phyloP scores from a whole-genome alignment of 2,888 invertebrate genomes.

The Drosophila greeni region DNA sequence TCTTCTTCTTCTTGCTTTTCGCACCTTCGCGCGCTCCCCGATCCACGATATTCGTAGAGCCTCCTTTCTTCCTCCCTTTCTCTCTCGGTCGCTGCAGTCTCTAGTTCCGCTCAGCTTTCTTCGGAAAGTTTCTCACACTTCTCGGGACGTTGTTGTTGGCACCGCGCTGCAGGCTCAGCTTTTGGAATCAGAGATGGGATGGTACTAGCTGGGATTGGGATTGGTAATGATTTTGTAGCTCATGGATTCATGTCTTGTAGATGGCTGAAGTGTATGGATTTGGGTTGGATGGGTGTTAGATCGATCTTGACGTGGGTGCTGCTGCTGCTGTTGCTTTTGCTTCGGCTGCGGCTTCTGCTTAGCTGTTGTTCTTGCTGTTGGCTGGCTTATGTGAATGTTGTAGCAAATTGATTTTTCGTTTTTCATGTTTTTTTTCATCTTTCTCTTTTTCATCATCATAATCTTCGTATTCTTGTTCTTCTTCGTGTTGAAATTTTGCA shows the following conservation, averaged over 20 bases:
- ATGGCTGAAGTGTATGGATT: conserved; percentile 12
- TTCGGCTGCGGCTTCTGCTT: conserved; percentile 37
- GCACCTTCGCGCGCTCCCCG: conserved; percentile 39
- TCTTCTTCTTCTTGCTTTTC: conserved; percentile 29
- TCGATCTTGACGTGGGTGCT: conserved; percentile 69
- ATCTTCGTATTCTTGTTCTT: conserved; percentile 22
- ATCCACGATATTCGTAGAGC: conserved; percentile 20
- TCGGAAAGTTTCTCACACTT: conserved; percentile 31
- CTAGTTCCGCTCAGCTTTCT: conserved; percentile 31
- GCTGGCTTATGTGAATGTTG: conserved; percentile 59
- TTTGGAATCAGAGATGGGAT: conserved; percentile 72
- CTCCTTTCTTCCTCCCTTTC: conserved; percentile 29
- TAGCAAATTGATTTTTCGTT: conserved; percentile 67
- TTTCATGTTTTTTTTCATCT: conserved; percentile 40
- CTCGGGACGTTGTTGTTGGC: conserved; percentile 40
- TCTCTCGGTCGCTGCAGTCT: conserved; percentile 26
- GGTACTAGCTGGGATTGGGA: conserved; percentile 39
- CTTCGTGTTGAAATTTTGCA: conserved; percentile 57
- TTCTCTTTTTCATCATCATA: conserved; percentile 8
- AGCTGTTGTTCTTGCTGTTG: conserved; percentile 55
- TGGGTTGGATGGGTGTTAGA: conserved; percentile 32
- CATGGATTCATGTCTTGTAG: conserved; percentile 18
- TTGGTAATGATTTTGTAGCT: conserved; percentile 28
- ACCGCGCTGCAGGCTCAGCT: conserved; percentile 69
- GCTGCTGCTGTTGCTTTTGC: conserved; percentile 43